Evolutionary conservation across 2,797 vertebrate species (phyloP).

Genomic region (Clarias fuscus): DNA sequence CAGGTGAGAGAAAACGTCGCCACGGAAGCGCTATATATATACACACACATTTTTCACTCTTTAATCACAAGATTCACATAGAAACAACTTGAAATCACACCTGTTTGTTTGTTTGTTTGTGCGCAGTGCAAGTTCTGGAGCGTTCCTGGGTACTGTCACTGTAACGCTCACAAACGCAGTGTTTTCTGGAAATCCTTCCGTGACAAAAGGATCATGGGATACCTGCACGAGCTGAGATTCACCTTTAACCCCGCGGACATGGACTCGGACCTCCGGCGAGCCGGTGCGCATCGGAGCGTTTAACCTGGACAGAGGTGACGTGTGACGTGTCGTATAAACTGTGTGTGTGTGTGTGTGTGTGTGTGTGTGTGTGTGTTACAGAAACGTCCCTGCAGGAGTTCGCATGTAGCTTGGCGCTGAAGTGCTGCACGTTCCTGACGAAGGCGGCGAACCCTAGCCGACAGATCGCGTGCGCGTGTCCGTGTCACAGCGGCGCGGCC

Average conservation of each 20-base stretch:
- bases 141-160: slow-evolving; percentile 73
- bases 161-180: slow-evolving; percentile 86
- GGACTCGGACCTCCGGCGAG: slow-evolving; percentile 73
- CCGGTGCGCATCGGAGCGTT: slow-evolving; percentile 66
- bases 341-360: slow-evolving; percentile 2
- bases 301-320: background rate
- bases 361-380: slow-evolving; percentile 52
- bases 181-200: slow-evolving; percentile 76
- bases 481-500: slow-evolving; percentile 51
- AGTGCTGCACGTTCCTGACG: slow-evolving; percentile 66
- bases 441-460: slow-evolving; percentile 43
- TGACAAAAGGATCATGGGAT: slow-evolving; percentile 70
- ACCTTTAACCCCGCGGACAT: slow-evolving; percentile 75
- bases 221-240: slow-evolving; percentile 76
- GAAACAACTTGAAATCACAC: background rate
- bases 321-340: background rate
- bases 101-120: background rate
- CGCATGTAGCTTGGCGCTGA: slow-evolving; percentile 57
- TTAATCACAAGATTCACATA: too few species aligned
- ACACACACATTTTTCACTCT: too few species aligned
- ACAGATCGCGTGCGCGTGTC: slow-evolving; percentile 27
- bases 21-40: too few species aligned
- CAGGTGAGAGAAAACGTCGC: slow-evolving; percentile 63
- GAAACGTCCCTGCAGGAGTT: slow-evolving; percentile 75
- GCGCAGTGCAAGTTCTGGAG: slow-evolving; percentile 77